phyloP scores from a whole-genome alignment of 2,888 invertebrate species.

The Drosophila merina region DNA sequence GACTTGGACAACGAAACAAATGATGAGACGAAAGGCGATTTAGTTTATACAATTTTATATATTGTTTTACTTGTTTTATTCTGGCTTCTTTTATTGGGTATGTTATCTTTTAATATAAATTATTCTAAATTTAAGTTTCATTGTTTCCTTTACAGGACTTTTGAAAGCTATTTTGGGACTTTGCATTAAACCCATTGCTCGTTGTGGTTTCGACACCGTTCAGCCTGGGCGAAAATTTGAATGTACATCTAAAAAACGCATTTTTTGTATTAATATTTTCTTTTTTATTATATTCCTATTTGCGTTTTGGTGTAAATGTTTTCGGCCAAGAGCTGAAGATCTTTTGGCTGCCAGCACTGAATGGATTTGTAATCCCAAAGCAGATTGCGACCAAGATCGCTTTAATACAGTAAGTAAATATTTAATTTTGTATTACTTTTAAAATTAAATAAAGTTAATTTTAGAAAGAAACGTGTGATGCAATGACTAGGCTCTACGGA shows the following conservation, averaged over 20 bases:
- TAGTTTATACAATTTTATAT: slow-evolving; percentile 35
- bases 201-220: slow-evolving; percentile 67
- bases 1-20: slow-evolving; percentile 3
- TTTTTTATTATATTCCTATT: slow-evolving; percentile 71
- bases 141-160: slow-evolving; percentile 51
- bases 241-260: slow-evolving; percentile 53
- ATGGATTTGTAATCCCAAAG: slow-evolving; percentile 57
- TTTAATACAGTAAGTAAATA: neutral
- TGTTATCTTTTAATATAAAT: neutral
- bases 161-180: slow-evolving; percentile 72
- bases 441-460: no score
- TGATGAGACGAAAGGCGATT: slow-evolving; percentile 27
- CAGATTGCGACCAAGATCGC: neutral
- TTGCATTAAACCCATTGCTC: slow-evolving; percentile 48
- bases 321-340: slow-evolving; percentile 68
- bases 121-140: neutral
- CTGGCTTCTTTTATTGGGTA: slow-evolving; percentile 60
- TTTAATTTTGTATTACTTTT: no score
- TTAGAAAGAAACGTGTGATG: neutral
- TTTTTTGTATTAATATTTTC: slow-evolving; percentile 70
- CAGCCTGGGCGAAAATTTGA: slow-evolving; percentile 66
- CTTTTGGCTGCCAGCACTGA: slow-evolving; percentile 62
- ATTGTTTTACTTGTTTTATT: slow-evolving; percentile 1
- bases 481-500: slow-evolving; percentile 11
- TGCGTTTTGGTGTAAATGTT: slow-evolving; percentile 73